phyloP scores from a whole-genome alignment of 2,797 vertebrate genomes.

The Crocodylus rhombifer region DNA sequence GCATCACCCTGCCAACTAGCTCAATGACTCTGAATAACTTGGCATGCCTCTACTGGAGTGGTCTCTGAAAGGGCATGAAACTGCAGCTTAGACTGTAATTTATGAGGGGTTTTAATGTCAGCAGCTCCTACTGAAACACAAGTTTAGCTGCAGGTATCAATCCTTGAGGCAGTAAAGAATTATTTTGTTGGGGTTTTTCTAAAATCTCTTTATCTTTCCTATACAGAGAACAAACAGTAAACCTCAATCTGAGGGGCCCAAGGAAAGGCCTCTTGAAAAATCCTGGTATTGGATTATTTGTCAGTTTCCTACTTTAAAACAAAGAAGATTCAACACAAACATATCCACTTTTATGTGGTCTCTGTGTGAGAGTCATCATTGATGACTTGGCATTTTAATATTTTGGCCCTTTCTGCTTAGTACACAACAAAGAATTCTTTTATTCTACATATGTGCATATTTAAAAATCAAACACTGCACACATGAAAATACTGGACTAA shows the following conservation, averaged over 20 bases:
- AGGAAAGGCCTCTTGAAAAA: not conserved
- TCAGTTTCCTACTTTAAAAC: slow-evolving; percentile 3
- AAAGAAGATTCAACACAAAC: slow-evolving; percentile 8
- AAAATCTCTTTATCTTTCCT: not conserved
- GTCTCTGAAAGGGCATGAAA: slow-evolving; percentile 47
- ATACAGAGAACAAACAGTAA: not conserved
- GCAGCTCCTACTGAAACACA: slow-evolving; percentile 27
- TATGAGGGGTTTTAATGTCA: slow-evolving; percentile 34
- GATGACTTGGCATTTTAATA: not conserved
- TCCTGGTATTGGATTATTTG: not conserved
- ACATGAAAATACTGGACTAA: not conserved
- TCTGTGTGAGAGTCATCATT: not conserved
- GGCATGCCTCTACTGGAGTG: slow-evolving; percentile 39
- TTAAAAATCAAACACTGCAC: not conserved
- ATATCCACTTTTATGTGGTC: not conserved
- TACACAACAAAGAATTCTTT: not conserved
- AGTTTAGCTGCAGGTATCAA: slow-evolving; percentile 2
- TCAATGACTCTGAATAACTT: slow-evolving; percentile 55
- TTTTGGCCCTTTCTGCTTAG: not conserved
- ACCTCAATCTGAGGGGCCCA: not conserved
- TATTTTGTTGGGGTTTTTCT: not conserved
- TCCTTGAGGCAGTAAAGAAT: not conserved
- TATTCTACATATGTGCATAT: not conserved
- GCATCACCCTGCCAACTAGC: slow-evolving; percentile 61
- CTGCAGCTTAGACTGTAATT: slow-evolving; percentile 39